Base-by-base conservation (phyloP, 2,113 vertebrate species). In the Platysteira castanea region DNA sequence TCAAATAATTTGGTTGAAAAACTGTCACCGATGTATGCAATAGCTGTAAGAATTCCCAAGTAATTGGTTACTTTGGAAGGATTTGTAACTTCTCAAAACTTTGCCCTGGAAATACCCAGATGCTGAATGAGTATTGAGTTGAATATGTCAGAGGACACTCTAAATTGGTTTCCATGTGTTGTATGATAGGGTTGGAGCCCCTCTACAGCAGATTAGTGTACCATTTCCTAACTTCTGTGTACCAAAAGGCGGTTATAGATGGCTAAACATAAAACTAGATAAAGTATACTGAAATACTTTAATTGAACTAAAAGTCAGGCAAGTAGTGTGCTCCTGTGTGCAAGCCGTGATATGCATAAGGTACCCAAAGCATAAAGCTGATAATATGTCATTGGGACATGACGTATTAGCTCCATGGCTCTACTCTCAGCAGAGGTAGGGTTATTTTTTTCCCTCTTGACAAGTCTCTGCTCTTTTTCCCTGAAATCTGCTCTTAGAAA, bases 381-480 rank as follows among this genome's bases (percentile, higher is more conserved):
- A 8, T 42, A n/a, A 3, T 33, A 3, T 0, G 2, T 41, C 30
- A 11, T 0, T 71, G 63, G 49, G 33, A 27, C 8, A 2, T 26
- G 42, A 50, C 41, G 15, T 42, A 42, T 42, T 42, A 78, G 39
- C 26, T 64, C 15, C 5, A 14, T 53, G 41, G 46, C 44, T 84
- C 7, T 44, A 4, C 31, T 65, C 64, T 80, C 35, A 60, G 7
- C 41, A 50, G 20, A 37, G 46, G 7, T 10, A 30, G n/a, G 9
- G 17, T 21, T 65, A 2, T 12, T 33, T 64, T 74, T 41, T 44
- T 12, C 10, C 8, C 18, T 42, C 28, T 35, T 14, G 9, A 2
- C 33, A 49, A n/a, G 3, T 52, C 21, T 46, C 33, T 79, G 41
- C 6, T 68, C 3, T 65, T 57, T 77, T 46, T 2, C 33, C 9